phyloP scores from a whole-genome alignment of 2,797 vertebrate genomes.

The Oreochromis mossambicus region DNA sequence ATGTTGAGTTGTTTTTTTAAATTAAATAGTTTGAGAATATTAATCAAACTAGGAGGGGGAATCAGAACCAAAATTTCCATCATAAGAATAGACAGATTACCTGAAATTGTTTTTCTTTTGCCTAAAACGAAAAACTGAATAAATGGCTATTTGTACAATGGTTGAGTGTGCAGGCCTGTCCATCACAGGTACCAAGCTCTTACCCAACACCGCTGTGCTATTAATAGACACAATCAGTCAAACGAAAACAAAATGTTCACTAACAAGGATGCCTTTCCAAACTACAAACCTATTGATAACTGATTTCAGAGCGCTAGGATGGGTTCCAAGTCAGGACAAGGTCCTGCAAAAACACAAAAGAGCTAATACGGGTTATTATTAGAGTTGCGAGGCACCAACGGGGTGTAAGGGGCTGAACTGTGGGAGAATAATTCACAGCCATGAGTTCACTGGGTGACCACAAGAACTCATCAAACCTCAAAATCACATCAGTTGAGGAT shows the following conservation, averaged over 20 bases:
- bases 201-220: constrained; percentile 1
- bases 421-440: constrained; percentile 37
- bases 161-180: neutral
- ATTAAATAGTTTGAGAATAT: neutral
- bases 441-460: constrained; percentile 35
- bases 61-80: neutral
- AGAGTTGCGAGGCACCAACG: neutral
- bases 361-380: constrained; percentile 46
- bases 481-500: constrained; percentile 62
- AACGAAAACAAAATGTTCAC: constrained; percentile 18
- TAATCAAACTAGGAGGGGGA: neutral
- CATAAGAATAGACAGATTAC: neutral
- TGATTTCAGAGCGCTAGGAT: neutral
- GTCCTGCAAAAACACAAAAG: constrained; percentile 8
- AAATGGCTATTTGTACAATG: neutral
- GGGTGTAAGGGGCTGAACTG: constrained; percentile 4
- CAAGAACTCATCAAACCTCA: constrained; percentile 51
- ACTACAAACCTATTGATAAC: neutral
- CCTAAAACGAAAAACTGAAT: neutral
- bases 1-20: neutral
- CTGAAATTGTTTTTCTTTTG: neutral
- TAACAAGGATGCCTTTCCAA: constrained; percentile 30
- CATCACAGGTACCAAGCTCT: neutral
- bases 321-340: constrained; percentile 37
- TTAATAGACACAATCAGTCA: constrained; percentile 28